Evolutionary conservation across 2,113 vertebrate genomes (phyloP).

Genomic region (Psophia crepitans): DNA sequence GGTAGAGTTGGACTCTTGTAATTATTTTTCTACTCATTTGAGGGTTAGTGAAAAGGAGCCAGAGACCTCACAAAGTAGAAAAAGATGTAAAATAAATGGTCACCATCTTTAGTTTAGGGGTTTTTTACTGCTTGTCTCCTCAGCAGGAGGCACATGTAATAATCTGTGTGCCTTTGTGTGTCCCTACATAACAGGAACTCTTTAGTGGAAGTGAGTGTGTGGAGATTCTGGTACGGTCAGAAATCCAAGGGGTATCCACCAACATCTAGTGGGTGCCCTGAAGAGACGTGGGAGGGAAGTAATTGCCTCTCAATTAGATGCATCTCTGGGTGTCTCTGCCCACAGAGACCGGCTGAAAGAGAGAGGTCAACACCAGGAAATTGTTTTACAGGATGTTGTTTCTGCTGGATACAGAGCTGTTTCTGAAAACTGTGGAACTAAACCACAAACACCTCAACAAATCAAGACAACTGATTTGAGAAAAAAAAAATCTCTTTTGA

Average conservation of each 20-base stretch:
- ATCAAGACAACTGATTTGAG: neutral
- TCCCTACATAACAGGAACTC: neutral
- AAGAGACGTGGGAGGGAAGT: neutral
- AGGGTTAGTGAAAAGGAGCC: neutral
- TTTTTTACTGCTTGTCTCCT: neutral
- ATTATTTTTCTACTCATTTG: neutral
- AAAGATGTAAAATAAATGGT: neutral
- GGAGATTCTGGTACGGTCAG: neutral
- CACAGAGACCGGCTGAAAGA: neutral
- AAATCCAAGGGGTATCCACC: neutral
- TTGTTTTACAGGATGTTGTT: neutral
- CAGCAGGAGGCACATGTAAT: neutral
- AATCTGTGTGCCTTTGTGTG: neutral
- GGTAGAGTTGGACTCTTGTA: neutral
- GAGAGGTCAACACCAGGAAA: neutral
- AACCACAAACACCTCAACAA: neutral
- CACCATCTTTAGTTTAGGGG: neutral
- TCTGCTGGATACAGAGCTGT: neutral
- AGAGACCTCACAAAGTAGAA: neutral
- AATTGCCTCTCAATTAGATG: neutral
- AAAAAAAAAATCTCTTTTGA: neutral
- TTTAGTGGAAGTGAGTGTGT: neutral
- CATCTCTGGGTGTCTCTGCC: neutral
- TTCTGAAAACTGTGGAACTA: neutral
- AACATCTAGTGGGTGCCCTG: fast-evolving